phyloP scores from a whole-genome alignment of 2,888 invertebrate species.

The Allophyes oxyacanthae region DNA sequence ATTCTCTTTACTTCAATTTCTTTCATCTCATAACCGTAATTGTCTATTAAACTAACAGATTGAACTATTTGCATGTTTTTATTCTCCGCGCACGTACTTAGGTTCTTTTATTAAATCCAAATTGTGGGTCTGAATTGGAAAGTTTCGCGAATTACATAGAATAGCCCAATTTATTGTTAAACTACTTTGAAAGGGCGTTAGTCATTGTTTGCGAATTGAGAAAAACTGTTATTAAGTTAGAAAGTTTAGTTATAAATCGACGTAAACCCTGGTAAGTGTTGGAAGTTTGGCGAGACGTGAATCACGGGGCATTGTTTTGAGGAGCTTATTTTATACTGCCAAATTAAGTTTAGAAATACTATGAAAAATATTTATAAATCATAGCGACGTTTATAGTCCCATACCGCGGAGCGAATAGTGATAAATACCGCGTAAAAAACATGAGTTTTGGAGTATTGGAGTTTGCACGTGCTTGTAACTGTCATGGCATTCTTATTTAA shows the following conservation, averaged over 20 bases:
- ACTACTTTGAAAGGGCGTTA: constrained; percentile 37
- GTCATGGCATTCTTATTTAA: too few species aligned
- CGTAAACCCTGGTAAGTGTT: constrained; percentile 19
- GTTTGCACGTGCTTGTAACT: too few species aligned
- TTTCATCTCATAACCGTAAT: constrained; percentile 19
- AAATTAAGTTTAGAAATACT: background rate
- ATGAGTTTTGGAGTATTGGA: too few species aligned
- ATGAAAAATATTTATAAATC: background rate
- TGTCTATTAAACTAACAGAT: constrained; percentile 23
- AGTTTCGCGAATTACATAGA: constrained; percentile 37
- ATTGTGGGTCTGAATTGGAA: constrained; percentile 19
- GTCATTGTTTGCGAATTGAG: constrained; percentile 37
- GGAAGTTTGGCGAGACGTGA: constrained; percentile 22
- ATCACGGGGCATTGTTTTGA: constrained; percentile 16
- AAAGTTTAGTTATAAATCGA: constrained; percentile 32
- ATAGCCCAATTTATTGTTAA: constrained; percentile 46
- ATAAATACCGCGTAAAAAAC: too few species aligned
- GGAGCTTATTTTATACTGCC: constrained; percentile 6
- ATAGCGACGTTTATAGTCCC: too few species aligned
- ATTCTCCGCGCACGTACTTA: constrained; percentile 26
- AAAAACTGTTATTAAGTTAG: constrained; percentile 40
- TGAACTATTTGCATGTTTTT: constrained; percentile 20
- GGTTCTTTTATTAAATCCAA: constrained; percentile 36
- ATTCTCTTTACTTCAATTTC: constrained; percentile 5
- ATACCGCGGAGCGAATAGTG: too few species aligned